Evolutionary conservation across 1,140 invertebrate species (phyloP).

Genomic region (Penaeus vannamei): DNA sequence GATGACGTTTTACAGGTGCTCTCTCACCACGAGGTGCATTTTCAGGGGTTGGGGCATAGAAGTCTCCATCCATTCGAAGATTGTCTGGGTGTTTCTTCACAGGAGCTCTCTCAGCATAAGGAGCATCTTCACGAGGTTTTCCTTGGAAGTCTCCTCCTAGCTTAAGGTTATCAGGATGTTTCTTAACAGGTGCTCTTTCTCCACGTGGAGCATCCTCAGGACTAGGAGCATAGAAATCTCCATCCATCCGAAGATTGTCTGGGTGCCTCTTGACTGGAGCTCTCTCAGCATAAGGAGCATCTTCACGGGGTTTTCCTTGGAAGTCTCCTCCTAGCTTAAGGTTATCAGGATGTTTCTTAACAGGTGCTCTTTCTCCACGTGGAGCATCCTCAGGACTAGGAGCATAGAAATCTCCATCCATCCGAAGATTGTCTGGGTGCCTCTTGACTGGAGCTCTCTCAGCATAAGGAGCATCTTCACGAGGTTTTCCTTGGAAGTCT

Average conservation of each 20-base stretch:
- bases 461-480: slow-evolving; percentile 33
- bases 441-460: slow-evolving; percentile 50
- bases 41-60: background rate
- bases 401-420: slow-evolving; percentile 48
- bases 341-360: slow-evolving; percentile 58
- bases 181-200: slow-evolving; percentile 55
- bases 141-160: slow-evolving; percentile 68
- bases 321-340: slow-evolving; percentile 45
- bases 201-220: slow-evolving; percentile 23
- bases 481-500: slow-evolving; percentile 34
- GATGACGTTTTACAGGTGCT: slow-evolving; percentile 70
- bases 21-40: slow-evolving; percentile 34
- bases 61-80: slow-evolving; percentile 23
- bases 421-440: slow-evolving; percentile 43
- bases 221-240: slow-evolving; percentile 30
- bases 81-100: slow-evolving; percentile 45
- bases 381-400: slow-evolving; percentile 70
- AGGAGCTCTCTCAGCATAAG: slow-evolving; percentile 31
- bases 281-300: slow-evolving; percentile 21
- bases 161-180: slow-evolving; percentile 63
- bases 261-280: slow-evolving; percentile 11
- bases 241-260: slow-evolving; percentile 53
- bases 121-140: slow-evolving; percentile 28
- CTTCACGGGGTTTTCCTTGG: slow-evolving; percentile 26
- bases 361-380: slow-evolving; percentile 45